Percentiles rank a stretch among this genome's conserved stretches.
These are phyloP conservation scores for Drosophila pegasa DNA, from an alignment of 2,888 invertebrate genomes.

Conservation along the genomic window DNA sequence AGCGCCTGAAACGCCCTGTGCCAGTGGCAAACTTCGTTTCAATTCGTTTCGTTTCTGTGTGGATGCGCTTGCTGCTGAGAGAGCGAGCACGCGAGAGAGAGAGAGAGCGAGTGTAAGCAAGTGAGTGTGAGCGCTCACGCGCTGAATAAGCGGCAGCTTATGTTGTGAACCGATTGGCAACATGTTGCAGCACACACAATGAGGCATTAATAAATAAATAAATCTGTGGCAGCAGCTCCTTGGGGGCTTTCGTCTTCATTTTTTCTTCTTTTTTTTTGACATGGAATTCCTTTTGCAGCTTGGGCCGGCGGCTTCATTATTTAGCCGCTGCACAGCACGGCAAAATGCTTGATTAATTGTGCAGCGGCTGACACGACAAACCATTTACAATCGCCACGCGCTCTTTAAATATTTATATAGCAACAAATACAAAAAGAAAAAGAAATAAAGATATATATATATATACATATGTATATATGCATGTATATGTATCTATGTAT, in stretches of 20 bases:
- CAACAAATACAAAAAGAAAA: too few species aligned
- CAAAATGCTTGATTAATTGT: constrained; percentile 80
- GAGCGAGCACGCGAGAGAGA: not conserved
- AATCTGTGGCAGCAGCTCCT: constrained; percentile 21
- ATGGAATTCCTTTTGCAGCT: constrained; percentile 13
- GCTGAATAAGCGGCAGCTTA: constrained; percentile 48
- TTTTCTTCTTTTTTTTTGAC: not conserved
- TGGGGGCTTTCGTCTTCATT: constrained; percentile 5
- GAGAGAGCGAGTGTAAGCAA: not conserved
- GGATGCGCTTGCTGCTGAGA: constrained; percentile 24
- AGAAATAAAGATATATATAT: too few species aligned
- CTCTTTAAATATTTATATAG: constrained; percentile 79
- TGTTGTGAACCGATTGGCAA: constrained; percentile 46
- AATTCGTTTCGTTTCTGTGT: constrained; percentile 60
- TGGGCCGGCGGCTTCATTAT: constrained; percentile 30
- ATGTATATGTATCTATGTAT: not conserved
- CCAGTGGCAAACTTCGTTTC: constrained; percentile 30
- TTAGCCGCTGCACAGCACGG: constrained; percentile 53
- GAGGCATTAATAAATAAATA: constrained; percentile 7
- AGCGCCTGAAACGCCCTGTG: constrained; percentile 60
- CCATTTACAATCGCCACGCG: constrained; percentile 78
- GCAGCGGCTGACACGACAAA: constrained; percentile 69
- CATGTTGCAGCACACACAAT: constrained; percentile 25
- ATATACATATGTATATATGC: not conserved
- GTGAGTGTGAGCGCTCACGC: constrained; percentile 11